A percentile compares a stretch with the other conserved stretches of the same genome.
Evolutionary conservation across 2,797 vertebrate genomes (phyloP).

Genomic region (Acanthurus tractus): DNA sequence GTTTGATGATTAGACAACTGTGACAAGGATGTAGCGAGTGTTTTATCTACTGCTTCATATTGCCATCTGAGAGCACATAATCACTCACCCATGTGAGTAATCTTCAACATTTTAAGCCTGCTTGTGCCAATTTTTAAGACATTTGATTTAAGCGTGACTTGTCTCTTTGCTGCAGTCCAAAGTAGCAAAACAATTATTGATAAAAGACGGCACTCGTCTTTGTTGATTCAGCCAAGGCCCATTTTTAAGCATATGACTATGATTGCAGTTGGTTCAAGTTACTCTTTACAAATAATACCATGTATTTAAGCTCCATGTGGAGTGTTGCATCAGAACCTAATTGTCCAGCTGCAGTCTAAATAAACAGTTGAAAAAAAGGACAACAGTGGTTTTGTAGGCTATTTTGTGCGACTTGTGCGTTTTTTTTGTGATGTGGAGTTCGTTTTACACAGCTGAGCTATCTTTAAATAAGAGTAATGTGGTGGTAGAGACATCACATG

Average conservation of each 20-base stretch:
- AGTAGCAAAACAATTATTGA: not conserved
- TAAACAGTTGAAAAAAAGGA: conserved; percentile 2
- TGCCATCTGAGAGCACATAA: conserved; percentile 12
- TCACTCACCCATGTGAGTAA: not conserved
- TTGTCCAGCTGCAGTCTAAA: not conserved
- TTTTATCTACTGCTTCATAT: conserved; percentile 13
- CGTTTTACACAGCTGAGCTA: conserved; percentile 21
- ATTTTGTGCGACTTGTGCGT: conserved; percentile 35
- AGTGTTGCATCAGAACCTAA: conserved; percentile 4
- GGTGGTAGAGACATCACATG: conserved; percentile 81
- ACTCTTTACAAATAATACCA: not conserved
- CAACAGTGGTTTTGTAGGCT: not conserved
- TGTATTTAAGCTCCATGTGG: not conserved
- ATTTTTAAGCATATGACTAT: not conserved
- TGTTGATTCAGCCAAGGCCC: not conserved
- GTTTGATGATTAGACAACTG: conserved; percentile 28
- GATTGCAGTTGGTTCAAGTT: not conserved
- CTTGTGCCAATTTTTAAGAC: not conserved
- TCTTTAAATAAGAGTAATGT: conserved; percentile 24
- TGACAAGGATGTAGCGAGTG: conserved; percentile 7
- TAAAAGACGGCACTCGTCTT: not conserved
- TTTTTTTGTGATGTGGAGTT: conserved; percentile 28
- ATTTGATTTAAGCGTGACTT: not conserved
- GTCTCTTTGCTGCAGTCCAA: not conserved
- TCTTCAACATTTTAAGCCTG: not conserved